phyloP scores from a whole-genome alignment of 2,113 vertebrate genomes.

The Hystrix brachyura region DNA sequence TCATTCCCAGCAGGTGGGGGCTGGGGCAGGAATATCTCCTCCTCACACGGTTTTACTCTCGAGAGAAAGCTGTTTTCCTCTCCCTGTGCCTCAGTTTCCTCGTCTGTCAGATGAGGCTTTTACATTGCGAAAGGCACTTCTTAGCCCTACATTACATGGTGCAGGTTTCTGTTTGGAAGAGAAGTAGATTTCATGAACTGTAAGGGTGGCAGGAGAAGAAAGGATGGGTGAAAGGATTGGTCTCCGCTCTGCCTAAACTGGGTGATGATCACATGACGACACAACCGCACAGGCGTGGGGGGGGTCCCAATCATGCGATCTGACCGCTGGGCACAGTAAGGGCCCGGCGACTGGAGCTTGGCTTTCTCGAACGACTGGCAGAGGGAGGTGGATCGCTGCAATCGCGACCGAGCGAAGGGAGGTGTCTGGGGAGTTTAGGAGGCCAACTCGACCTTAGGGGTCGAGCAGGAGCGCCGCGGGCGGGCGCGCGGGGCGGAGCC shows the following conservation, averaged over 20 bases:
- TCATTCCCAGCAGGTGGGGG: not conserved
- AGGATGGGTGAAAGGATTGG: not conserved
- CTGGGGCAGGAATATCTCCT: not conserved
- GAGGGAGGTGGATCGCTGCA: not conserved
- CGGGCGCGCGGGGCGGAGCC: not conserved
- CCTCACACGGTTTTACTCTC: not conserved
- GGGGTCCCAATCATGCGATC: not conserved
- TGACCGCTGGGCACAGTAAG: not conserved
- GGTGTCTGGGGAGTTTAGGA: not conserved
- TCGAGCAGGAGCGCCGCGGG: rapidly evolving
- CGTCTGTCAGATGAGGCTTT: not conserved
- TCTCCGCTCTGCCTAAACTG: not conserved
- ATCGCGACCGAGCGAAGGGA: rapidly evolving
- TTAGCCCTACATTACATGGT: not conserved
- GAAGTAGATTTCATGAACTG: not conserved
- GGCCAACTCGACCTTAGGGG: rapidly evolving
- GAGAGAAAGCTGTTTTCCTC: not conserved
- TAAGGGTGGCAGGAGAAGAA: not conserved
- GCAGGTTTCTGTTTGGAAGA: not conserved
- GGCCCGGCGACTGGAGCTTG: not conserved
- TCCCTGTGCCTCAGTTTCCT: slow-evolving; percentile 67
- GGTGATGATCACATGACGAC: slow-evolving; percentile 32
- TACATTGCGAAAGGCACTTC: not conserved
- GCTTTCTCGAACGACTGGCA: not conserved
- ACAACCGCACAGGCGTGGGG: not conserved